Evolutionary conservation across 2,888 invertebrate species (phyloP).

Genomic region (Ischnura elegans): DNA sequence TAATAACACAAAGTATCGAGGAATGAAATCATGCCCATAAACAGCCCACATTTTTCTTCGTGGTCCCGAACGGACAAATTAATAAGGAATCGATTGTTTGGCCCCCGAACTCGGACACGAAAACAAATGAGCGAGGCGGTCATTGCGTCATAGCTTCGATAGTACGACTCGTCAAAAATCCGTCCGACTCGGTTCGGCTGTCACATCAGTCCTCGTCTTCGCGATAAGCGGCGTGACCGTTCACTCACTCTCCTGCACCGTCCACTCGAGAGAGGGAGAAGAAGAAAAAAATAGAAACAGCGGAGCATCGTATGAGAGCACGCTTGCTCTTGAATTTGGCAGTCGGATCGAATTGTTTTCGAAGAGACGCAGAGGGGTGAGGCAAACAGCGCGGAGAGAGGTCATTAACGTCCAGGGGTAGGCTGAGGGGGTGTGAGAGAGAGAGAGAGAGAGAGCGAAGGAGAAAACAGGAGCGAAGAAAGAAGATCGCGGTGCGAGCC

Average conservation of each 20-base stretch:
- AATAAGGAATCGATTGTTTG: slow-evolving; percentile 10
- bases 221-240: background rate
- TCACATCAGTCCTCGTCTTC: slow-evolving; percentile 15
- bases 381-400: background rate
- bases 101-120: background rate
- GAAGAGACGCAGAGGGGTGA: background rate
- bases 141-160: background rate
- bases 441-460: background rate
- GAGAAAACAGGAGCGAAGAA: background rate
- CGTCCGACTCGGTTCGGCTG: background rate
- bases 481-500: too few species aligned
- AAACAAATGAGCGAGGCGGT: background rate
- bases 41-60: background rate
- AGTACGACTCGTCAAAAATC: background rate
- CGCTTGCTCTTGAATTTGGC: slow-evolving; percentile 8
- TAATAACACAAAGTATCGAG: too few species aligned
- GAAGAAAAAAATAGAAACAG: background rate
- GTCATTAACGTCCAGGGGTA: slow-evolving; percentile 18
- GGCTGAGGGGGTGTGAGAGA: background rate
- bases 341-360: background rate
- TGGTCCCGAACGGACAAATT: background rate
- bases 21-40: too few species aligned
- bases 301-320: background rate
- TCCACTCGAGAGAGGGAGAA: background rate
- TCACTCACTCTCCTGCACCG: background rate